Conservation (phyloP, 2,888 invertebrate species). For the Polymixis lichenea region DNA sequence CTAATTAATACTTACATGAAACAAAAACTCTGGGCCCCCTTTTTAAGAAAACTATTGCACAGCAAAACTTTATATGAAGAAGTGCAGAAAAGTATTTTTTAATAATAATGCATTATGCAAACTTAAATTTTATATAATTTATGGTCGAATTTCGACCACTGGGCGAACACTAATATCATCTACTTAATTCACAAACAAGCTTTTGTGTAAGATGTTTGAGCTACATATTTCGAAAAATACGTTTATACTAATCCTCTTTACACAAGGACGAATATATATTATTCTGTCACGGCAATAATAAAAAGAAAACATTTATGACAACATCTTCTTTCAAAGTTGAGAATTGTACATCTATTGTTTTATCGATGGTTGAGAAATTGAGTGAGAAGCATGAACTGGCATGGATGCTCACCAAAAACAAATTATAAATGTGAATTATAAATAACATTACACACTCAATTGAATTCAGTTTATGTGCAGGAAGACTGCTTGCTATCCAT, state of each 20-base stretch:
- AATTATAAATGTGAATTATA: slow-evolving; percentile 40
- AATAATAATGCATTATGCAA: no score
- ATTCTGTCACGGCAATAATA: not conserved
- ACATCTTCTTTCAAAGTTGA: slow-evolving; percentile 17
- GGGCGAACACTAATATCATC: not conserved
- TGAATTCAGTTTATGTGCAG: slow-evolving; percentile 8
- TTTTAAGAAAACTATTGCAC: no score
- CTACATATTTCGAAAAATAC: not conserved
- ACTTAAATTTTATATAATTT: no score
- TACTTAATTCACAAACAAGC: not conserved
- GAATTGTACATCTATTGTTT: no score
- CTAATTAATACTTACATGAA: no score
- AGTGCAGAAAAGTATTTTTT: no score
- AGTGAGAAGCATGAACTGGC: not conserved
- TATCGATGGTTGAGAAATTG: no score
- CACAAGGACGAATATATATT: not conserved
- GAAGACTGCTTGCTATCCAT: slow-evolving; percentile 1
- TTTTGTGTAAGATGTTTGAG: no score
- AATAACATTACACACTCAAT: not conserved
- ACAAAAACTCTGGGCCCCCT: no score
- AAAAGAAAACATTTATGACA: slow-evolving; percentile 26
- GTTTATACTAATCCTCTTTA: slow-evolving; percentile 1
- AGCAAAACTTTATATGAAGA: no score
- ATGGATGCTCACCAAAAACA: slow-evolving; percentile 10
- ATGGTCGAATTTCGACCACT: no score